These are phyloP conservation scores for Enoplosus armatus DNA, from an alignment of 2,797 vertebrate species.

Conservation along the genomic window DNA sequence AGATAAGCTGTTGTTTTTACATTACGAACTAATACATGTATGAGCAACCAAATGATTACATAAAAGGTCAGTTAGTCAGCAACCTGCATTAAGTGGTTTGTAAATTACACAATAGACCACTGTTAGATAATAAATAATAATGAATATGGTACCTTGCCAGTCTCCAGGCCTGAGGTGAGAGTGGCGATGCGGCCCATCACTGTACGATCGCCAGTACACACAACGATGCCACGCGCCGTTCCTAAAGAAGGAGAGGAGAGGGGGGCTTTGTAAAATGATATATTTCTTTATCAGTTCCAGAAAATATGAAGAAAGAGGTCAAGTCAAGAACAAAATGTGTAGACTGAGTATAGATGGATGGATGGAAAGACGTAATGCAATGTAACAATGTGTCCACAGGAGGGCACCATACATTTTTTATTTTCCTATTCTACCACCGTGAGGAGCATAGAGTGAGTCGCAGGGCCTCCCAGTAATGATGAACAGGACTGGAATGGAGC, in stretches of 20 bases:
- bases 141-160: slow-evolving; percentile 85
- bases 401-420: slow-evolving; percentile 7
- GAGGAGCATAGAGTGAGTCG: not conserved
- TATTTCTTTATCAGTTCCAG: not conserved
- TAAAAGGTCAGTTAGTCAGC: not conserved
- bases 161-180: slow-evolving; percentile 92
- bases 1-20: not conserved
- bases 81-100: not conserved
- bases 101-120: not conserved
- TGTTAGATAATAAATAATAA: not conserved
- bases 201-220: slow-evolving; percentile 92
- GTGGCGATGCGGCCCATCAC: slow-evolving; percentile 96
- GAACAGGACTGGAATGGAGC: not conserved
- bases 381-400: slow-evolving; percentile 46
- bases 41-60: not conserved
- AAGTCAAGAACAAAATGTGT: not conserved
- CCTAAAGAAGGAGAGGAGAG: slow-evolving; percentile 75
- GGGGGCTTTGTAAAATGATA: not conserved
- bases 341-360: not conserved
- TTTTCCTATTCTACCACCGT: not conserved
- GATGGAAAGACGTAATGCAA: not conserved
- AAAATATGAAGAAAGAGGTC: not conserved
- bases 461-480: not conserved
- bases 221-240: slow-evolving; percentile 92
- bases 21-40: not conserved